A percentile compares a stretch with the other conserved stretches of the same genome.
Evolutionary conservation across 2,888 invertebrate species (phyloP).

Genomic region (Cerceris rybyensis): DNA sequence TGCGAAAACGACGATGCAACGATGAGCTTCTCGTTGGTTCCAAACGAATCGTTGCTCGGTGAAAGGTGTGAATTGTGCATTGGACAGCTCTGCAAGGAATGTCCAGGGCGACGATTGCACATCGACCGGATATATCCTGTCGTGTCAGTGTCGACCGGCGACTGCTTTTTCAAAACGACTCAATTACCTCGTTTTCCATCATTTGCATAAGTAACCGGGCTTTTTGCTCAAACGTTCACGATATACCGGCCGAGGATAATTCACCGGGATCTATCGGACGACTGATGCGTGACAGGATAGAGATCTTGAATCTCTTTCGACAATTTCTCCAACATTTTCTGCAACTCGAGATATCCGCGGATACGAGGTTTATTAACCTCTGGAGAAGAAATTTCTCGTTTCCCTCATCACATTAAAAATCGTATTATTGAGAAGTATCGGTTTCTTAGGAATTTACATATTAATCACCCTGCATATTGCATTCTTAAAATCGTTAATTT

Average conservation of each 20-base stretch:
- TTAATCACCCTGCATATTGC: too few relatives aligned
- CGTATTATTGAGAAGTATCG: too few relatives aligned
- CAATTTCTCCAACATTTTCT: slow-evolving; percentile 1
- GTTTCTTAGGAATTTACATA: too few relatives aligned
- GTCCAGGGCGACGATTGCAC: slow-evolving; percentile 30
- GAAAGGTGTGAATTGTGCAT: slow-evolving; percentile 46
- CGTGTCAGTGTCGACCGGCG: slow-evolving; percentile 7
- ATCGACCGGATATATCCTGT: slow-evolving; percentile 22
- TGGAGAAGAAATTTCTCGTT: too few relatives aligned
- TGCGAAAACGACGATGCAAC: background rate
- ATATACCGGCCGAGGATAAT: slow-evolving; percentile 13
- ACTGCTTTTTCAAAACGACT: slow-evolving; percentile 26
- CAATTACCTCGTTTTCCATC: slow-evolving; percentile 30
- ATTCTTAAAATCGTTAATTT: too few relatives aligned
- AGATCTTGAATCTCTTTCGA: background rate
- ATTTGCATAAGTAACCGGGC: slow-evolving; percentile 26
- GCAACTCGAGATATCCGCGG: too few relatives aligned
- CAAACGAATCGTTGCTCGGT: slow-evolving; percentile 16
- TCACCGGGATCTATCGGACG: slow-evolving; percentile 2
- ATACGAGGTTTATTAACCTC: too few relatives aligned
- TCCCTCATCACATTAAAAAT: too few relatives aligned
- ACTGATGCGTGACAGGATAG: slow-evolving; percentile 6
- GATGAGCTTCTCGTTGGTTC: slow-evolving; percentile 1
- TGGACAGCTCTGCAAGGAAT: slow-evolving; percentile 21
- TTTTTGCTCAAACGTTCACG: slow-evolving; percentile 22